Evolutionary conservation across 2,888 invertebrate species (phyloP).

Genomic region (Cetonia aurata): DNA sequence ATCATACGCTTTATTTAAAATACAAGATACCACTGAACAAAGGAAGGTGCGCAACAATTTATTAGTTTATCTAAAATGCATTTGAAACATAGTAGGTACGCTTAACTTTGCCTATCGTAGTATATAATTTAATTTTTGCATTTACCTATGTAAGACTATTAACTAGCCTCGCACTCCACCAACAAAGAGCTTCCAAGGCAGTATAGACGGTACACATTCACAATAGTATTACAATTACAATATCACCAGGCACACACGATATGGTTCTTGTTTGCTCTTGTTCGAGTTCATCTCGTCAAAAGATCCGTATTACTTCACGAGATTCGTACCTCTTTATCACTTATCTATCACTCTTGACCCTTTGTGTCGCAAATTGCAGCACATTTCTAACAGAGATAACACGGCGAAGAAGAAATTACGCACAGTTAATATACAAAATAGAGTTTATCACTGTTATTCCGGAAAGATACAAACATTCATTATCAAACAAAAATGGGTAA

Average conservation of each 20-base stretch:
- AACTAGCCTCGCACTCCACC: no score
- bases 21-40: no score
- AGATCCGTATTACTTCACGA: conserved; percentile 43
- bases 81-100: no score
- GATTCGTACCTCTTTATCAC: conserved; percentile 45
- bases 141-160: no score
- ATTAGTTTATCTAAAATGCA: no score
- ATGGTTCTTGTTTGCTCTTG: conserved; percentile 37
- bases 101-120: no score
- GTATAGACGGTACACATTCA: no score
- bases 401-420: conserved; percentile 26
- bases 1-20: no score
- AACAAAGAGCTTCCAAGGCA: no score
- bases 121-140: no score
- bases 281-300: conserved; percentile 42
- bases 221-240: no score
- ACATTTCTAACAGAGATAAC: conserved; percentile 30
- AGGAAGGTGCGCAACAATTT: no score
- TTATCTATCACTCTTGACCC: conserved; percentile 44
- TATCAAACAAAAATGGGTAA: conserved; percentile 4
- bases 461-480: neutral
- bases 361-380: conserved; percentile 46
- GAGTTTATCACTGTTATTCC: neutral
- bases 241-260: conserved; percentile 21
- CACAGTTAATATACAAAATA: conserved; percentile 14